phyloP scores from a whole-genome alignment of 2,888 invertebrate genomes.

The Geotrupes spiniger region DNA sequence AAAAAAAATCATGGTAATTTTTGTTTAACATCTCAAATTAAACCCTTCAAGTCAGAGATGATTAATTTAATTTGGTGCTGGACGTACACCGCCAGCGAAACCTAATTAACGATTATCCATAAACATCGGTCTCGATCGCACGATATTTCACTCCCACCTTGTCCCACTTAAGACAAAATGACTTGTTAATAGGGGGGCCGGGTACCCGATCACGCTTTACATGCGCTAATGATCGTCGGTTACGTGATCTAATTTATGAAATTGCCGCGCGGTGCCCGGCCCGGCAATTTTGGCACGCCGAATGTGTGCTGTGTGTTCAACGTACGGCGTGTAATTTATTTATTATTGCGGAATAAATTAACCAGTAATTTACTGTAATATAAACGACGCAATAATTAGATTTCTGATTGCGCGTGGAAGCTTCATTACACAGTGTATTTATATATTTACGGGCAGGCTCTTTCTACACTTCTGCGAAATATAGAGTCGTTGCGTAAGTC shows the following conservation, averaged over 20 bases:
- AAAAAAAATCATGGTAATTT: no score
- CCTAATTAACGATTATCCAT: no score
- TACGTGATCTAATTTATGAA: conserved; percentile 33
- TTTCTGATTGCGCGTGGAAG: conserved; percentile 27
- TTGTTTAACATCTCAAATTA: no score
- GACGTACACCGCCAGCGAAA: no score
- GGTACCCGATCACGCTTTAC: conserved; percentile 20
- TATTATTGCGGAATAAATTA: conserved; percentile 7
- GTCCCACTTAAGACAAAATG: conserved; percentile 10
- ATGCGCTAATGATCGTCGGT: conserved; percentile 29
- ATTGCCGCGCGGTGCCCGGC: conserved; percentile 19
- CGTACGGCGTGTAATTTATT: conserved; percentile 15
- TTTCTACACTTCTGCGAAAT: no score
- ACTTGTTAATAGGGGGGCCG: conserved; percentile 21
- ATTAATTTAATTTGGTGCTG: no score
- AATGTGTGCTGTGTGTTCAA: conserved; percentile 13
- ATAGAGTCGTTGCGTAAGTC: no score
- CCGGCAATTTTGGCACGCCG: conserved; percentile 25
- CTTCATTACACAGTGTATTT: no score
- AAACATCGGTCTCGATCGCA: no score
- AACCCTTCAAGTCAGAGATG: no score
- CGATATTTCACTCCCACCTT: no score
- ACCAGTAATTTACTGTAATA: conserved; percentile 18
- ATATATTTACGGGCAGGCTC: no score
- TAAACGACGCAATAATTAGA: conserved; percentile 18